Evolutionary conservation across 2,113 vertebrate species (phyloP).

Genomic region (Columba livia): DNA sequence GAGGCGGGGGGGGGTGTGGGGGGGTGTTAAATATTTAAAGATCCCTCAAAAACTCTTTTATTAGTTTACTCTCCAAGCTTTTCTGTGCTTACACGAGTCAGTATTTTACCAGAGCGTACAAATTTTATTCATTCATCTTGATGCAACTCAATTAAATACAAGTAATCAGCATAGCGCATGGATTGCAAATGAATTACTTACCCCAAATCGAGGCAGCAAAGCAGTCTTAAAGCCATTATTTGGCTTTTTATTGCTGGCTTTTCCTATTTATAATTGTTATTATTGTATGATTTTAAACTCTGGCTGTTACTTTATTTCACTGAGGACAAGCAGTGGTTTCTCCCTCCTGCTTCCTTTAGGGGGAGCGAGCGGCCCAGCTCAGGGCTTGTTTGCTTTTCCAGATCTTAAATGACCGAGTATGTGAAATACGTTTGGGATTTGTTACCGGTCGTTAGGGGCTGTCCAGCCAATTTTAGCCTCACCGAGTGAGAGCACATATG

Average conservation of each 20-base stretch:
- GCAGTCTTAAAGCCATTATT: background rate
- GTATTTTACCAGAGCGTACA: background rate
- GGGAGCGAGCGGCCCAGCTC: slow-evolving; percentile 17
- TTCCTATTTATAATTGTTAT: background rate
- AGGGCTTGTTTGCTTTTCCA: background rate
- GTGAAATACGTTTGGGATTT: background rate
- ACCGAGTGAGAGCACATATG: background rate
- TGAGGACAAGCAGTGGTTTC: background rate
- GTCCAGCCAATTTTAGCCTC: background rate
- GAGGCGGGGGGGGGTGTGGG: too few species aligned
- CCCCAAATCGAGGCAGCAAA: too few species aligned
- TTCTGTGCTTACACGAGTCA: background rate
- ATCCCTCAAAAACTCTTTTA: background rate
- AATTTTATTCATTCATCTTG: background rate
- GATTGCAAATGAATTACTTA: background rate
- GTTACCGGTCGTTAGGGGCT: background rate
- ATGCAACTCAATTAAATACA: background rate
- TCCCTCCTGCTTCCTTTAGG: slow-evolving; percentile 45
- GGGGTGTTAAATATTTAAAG: background rate
- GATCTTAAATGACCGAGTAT: background rate
- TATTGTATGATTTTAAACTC: background rate
- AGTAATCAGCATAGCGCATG: rapidly evolving
- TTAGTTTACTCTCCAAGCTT: background rate
- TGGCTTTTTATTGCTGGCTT: background rate
- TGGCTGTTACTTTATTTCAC: background rate